phyloP scores from a whole-genome alignment of 2,113 vertebrate genomes.

The Fregata magnificens region DNA sequence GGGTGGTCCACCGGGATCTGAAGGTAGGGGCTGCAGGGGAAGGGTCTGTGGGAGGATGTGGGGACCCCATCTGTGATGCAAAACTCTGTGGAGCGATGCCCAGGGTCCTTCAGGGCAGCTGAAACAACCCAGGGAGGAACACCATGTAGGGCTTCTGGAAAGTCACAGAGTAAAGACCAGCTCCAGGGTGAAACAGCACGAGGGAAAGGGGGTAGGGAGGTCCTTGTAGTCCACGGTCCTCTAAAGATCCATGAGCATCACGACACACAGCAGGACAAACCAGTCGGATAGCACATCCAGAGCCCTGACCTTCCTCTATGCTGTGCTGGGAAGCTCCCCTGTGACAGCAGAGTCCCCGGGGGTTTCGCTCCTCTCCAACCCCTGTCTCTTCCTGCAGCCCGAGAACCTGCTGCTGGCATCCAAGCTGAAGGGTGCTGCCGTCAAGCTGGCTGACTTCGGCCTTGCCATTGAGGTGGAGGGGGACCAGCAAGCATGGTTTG shows the following conservation, averaged over 20 bases:
- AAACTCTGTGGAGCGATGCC: background rate
- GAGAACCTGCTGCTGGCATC: slow-evolving; percentile 86
- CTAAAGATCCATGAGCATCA: background rate
- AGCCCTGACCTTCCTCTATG: background rate
- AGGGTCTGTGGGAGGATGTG: background rate
- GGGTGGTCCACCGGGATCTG: slow-evolving; percentile 85
- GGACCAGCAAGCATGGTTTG: slow-evolving; percentile 88
- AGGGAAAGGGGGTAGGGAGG: background rate
- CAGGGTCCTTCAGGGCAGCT: background rate
- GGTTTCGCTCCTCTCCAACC: background rate
- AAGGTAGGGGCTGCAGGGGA: slow-evolving; percentile 73
- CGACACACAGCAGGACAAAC: background rate
- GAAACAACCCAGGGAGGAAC: background rate
- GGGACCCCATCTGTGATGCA: background rate
- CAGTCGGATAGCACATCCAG: background rate
- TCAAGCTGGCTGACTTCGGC: slow-evolving; percentile 87
- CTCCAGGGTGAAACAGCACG: rapidly evolving
- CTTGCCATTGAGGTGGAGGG: slow-evolving; percentile 88
- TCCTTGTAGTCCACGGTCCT: background rate
- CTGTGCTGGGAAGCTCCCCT: background rate
- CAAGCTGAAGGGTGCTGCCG: slow-evolving; percentile 84
- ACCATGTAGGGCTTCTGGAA: background rate
- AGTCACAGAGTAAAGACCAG: background rate
- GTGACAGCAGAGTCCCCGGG: rapidly evolving
- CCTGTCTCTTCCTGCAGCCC: slow-evolving; percentile 66